phyloP scores from a whole-genome alignment of 2,113 vertebrate species.

The Xerus inauris region DNA sequence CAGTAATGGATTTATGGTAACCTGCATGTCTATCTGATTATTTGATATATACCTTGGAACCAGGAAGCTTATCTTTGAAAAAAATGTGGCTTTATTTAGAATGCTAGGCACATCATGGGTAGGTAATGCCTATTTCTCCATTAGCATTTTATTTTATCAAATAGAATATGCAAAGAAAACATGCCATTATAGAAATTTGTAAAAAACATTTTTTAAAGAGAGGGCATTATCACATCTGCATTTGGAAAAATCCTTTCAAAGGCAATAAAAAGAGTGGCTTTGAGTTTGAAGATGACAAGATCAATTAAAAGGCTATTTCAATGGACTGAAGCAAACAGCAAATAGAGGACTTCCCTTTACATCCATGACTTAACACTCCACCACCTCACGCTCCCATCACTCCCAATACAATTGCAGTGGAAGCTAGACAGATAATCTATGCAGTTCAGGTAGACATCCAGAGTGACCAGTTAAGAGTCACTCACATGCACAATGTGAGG shows the following conservation, averaged over 20 bases:
- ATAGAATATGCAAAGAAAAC: not conserved
- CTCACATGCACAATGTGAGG: not conserved
- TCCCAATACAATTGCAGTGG: not conserved
- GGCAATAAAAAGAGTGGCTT: not conserved
- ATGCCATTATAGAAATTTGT: not conserved
- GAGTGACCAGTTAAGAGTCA: not conserved
- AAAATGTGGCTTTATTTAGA: not conserved
- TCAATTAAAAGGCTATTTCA: not conserved
- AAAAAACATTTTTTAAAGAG: not conserved
- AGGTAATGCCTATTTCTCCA: not conserved
- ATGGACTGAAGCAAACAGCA: not conserved
- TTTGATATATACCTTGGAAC: not conserved
- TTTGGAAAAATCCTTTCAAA: not conserved
- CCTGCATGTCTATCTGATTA: not conserved
- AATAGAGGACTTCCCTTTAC: not conserved
- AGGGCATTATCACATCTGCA: not conserved
- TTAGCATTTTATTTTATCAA: not conserved
- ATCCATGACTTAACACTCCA: not conserved
- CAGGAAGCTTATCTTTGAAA: not conserved
- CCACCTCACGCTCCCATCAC: not conserved
- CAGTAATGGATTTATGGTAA: not conserved
- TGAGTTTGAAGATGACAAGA: not conserved
- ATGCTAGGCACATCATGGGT: not conserved
- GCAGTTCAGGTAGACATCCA: not conserved
- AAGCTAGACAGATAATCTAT: not conserved